Conservation (phyloP, 2,888 invertebrate species). For the Chrysolina americana region DNA sequence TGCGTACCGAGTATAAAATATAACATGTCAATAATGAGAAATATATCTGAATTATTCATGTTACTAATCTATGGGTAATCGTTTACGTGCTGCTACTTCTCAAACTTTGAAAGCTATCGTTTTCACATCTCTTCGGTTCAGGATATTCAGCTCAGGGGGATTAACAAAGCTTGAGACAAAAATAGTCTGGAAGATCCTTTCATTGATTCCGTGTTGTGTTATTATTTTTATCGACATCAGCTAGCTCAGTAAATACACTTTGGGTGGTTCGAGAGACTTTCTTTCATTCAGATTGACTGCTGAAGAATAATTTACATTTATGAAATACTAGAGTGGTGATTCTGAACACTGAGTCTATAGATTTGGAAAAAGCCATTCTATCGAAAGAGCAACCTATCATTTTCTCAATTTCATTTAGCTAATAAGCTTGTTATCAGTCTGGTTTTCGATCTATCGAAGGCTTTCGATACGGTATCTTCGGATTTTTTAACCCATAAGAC, state of each 20-base stretch:
- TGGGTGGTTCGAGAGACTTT: constrained; percentile 16
- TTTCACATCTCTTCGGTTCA: constrained; percentile 28
- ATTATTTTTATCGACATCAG: constrained; percentile 19
- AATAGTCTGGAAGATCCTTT: constrained; percentile 1
- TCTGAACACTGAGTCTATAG: too few species aligned
- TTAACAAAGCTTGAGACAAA: constrained; percentile 6
- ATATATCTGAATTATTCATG: constrained; percentile 56
- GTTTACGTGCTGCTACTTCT: constrained; percentile 46
- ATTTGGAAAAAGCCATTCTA: too few species aligned
- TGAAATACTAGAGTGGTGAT: too few species aligned
- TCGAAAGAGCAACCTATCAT: too few species aligned
- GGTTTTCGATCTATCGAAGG: too few species aligned
- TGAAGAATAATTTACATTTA: too few species aligned
- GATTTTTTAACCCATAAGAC: too few species aligned
- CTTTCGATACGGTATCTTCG: too few species aligned
- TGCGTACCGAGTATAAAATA: constrained; percentile 54
- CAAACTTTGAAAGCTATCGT: constrained; percentile 34
- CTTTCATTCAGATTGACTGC: background rate
- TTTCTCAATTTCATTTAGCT: too few species aligned
- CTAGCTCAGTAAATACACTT: background rate
- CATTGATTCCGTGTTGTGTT: constrained; percentile 7
- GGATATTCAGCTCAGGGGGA: constrained; percentile 24
- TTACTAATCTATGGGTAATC: constrained; percentile 52
- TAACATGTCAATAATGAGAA: constrained; percentile 57
- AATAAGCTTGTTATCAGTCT: too few species aligned